phyloP scores from a whole-genome alignment of 1,140 invertebrate species.

The Drosophila santomea region DNA sequence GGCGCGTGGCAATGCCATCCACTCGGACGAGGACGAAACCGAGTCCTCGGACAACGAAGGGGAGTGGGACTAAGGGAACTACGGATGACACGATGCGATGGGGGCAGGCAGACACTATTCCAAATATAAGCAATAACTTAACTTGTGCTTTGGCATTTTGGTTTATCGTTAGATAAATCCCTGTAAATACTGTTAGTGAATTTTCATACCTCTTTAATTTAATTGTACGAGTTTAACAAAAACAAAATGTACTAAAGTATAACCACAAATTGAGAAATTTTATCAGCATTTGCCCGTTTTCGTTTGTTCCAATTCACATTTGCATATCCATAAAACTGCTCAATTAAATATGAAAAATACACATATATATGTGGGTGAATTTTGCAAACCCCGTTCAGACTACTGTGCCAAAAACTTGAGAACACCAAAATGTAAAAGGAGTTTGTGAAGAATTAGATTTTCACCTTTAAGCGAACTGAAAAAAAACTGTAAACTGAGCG shows the following conservation, averaged over 20 bases:
- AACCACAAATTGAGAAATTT: slow-evolving; percentile 26
- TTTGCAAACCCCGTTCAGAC: slow-evolving; percentile 33
- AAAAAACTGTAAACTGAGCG: slow-evolving; percentile 34
- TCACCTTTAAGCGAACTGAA: slow-evolving; percentile 47
- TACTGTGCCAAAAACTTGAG: slow-evolving; percentile 45
- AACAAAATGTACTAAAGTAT: slow-evolving; percentile 36
- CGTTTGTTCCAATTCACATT: slow-evolving; percentile 50
- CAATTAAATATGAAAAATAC: slow-evolving; percentile 46
- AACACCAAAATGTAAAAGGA: slow-evolving; percentile 38
- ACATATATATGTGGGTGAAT: slow-evolving; percentile 18
- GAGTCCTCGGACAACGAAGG: slow-evolving; percentile 76
- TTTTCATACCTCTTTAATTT: slow-evolving; percentile 80
- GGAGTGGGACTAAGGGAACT: slow-evolving; percentile 73
- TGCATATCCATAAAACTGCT: slow-evolving; percentile 60
- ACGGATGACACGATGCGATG: slow-evolving; percentile 25
- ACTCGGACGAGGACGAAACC: slow-evolving; percentile 81
- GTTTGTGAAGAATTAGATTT: slow-evolving; percentile 46
- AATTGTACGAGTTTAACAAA: slow-evolving; percentile 50
- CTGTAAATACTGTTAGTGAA: slow-evolving; percentile 77
- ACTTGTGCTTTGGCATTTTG: slow-evolving; percentile 77
- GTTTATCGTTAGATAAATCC: slow-evolving; percentile 66
- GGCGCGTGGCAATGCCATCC: slow-evolving; percentile 68
- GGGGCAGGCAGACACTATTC: slow-evolving; percentile 60
- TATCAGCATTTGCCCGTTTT: slow-evolving; percentile 28
- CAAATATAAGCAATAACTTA: slow-evolving; percentile 79